Evolutionary conservation across 2,113 vertebrate genomes (phyloP), one percentile per base, ranked within the genome.

Genomic region (Entomyzon cyanotis): DNA sequence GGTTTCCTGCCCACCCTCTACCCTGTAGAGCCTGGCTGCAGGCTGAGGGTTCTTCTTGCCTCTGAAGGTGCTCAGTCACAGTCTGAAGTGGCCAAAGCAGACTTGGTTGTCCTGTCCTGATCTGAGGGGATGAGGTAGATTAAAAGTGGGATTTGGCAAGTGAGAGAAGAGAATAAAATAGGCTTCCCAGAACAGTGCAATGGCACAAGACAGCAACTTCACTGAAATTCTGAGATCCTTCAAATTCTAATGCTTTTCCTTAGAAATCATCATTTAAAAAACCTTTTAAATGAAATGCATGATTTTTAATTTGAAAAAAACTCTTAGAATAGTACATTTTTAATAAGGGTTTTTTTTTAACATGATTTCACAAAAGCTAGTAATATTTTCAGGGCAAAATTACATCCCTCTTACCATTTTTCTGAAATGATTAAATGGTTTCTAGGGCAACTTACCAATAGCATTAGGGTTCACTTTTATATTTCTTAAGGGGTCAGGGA

Each of bases 371-470:
- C 5, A 7, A 8, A 94, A 83, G 10, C 52, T 17, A 76, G 52
- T 71, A 84, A 69, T 76, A 58, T 65, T 91, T 89, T 71, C 41
- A 69, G 31, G 22, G 64, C 47, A 56, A 82, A 85, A 71, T 62
- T 15, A 42, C 11, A 63, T 75, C 8, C 22, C 18, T 76, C 50
- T 84, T 85, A 55, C 17, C 52, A 60, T 78, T 90, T 92, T 55
- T 74, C 50, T 84, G 71, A 92, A 92, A 90, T 77, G 41, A 84
- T 55, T 63, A 63, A 88, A 67, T n/a, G 9, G 46, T 88, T 95
- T 86, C 86, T 73, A 93, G 81, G 69, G 71, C n/a, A 91, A 87
- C 74, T 93, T 94, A 80, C 67, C 55, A 81, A 14, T 47, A 78
- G 33, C 76, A 67, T 37, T 74, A 63, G 20, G 8, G 27, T 60